These are phyloP conservation scores for Pluvialis apricaria DNA, from an alignment of 2,113 vertebrate species.

Conservation along the genomic window DNA sequence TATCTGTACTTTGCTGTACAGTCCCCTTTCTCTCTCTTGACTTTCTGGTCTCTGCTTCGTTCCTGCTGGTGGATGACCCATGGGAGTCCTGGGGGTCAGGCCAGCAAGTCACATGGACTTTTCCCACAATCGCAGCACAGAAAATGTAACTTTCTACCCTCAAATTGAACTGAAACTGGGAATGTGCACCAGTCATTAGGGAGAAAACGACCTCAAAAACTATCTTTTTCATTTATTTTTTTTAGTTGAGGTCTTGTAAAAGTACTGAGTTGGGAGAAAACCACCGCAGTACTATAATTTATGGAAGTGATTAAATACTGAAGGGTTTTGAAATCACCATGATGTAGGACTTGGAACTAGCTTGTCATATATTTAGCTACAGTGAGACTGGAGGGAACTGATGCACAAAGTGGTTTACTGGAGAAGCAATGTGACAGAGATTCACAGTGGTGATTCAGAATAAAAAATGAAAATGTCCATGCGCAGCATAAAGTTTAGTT, in stretches of 20 bases:
- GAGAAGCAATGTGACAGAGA: not conserved
- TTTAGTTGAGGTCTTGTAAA: not conserved
- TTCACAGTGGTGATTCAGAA: not conserved
- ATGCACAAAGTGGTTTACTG: not conserved
- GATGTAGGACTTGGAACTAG: not conserved
- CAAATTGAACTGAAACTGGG: slow-evolving; percentile 11
- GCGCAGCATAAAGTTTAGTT: no score
- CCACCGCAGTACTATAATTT: not conserved
- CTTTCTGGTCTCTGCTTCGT: not conserved
- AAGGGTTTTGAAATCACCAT: not conserved
- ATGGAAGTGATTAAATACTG: not conserved
- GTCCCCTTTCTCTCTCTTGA: not conserved
- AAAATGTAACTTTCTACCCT: not conserved
- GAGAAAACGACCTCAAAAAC: not conserved
- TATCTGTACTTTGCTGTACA: not conserved
- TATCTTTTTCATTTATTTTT: not conserved
- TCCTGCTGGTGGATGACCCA: not conserved
- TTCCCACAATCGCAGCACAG: not conserved
- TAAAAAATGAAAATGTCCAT: no score
- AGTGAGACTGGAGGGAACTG: not conserved
- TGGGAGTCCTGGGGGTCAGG: not conserved
- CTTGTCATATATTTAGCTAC: not conserved
- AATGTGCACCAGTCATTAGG: not conserved
- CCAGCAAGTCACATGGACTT: not conserved
- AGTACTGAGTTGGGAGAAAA: not conserved